These are phyloP conservation scores for Meandrina meandrites DNA, from an alignment of 92 coral and sea anemone species.

Conservation along the genomic window DNA sequence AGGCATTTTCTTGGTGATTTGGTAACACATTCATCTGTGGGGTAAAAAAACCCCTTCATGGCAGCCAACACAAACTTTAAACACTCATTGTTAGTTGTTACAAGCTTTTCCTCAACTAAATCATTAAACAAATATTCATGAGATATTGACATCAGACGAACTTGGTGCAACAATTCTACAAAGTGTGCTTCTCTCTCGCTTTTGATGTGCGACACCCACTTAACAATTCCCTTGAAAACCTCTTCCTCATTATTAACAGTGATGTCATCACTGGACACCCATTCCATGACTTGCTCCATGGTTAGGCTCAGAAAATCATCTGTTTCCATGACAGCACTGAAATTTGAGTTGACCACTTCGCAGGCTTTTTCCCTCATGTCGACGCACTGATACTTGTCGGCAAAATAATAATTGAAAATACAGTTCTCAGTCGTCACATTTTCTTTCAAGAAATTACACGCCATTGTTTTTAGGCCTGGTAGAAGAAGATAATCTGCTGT, in stretches of 20 bases:
- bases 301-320: too few relatives aligned
- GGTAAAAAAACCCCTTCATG: neutral
- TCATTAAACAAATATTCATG: neutral
- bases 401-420: slow-evolving; percentile 15
- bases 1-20: slow-evolving; percentile 16
- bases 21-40: neutral
- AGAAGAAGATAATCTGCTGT: slow-evolving; percentile 14
- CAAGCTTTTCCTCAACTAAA: neutral
- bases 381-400: slow-evolving; percentile 9
- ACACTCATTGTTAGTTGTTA: neutral
- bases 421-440: slow-evolving; percentile 10
- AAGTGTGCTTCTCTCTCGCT: too few relatives aligned
- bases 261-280: too few relatives aligned
- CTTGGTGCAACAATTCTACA: too few relatives aligned
- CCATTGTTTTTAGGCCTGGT: neutral
- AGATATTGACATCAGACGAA: too few relatives aligned
- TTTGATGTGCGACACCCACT: too few relatives aligned
- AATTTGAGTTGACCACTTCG: too few relatives aligned
- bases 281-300: too few relatives aligned
- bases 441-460: neutral
- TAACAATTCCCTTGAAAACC: too few relatives aligned
- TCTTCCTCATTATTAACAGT: too few relatives aligned
- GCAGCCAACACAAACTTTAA: neutral
- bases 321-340: too few relatives aligned
- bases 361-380: too few relatives aligned